Conservation (phyloP, 2,797 vertebrate species). For the Chanos chanos region DNA sequence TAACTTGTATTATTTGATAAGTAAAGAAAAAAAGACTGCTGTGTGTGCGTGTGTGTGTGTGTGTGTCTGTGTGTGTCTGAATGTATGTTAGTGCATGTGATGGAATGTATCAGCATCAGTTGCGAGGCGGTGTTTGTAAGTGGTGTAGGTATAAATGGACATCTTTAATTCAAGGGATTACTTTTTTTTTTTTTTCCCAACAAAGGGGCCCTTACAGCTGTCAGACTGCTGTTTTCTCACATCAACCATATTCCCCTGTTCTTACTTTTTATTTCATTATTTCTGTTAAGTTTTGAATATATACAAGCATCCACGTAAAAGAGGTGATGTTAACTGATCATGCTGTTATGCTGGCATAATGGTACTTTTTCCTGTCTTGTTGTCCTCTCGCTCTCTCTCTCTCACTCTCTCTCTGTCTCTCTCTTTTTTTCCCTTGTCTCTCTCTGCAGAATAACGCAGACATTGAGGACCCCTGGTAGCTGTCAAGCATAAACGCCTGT, state of each 20-base stretch:
- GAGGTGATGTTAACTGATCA: too few relatives aligned
- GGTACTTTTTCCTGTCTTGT: background rate
- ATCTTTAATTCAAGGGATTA: too few relatives aligned
- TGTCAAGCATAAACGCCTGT: conserved; percentile 63
- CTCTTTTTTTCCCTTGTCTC: conserved; percentile 44
- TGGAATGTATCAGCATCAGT: conserved; percentile 31
- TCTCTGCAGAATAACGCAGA: conserved; percentile 87
- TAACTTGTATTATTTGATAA: too few relatives aligned
- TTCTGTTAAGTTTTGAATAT: background rate
- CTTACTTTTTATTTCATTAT: background rate
- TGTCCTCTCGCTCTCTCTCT: background rate
- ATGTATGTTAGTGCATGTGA: conserved; percentile 36
- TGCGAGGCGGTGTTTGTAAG: too few relatives aligned
- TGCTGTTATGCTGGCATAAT: too few relatives aligned
- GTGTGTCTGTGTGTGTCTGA: conserved; percentile 22
- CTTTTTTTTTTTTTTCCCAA: too few relatives aligned
- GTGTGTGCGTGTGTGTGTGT: conserved; percentile 6
- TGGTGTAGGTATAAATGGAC: too few relatives aligned
- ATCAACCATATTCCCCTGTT: too few relatives aligned
- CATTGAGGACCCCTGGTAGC: conserved; percentile 96
- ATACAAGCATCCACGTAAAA: too few relatives aligned
- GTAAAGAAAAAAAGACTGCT: too few relatives aligned
- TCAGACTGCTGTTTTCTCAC: too few relatives aligned
- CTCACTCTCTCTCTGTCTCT: conserved; percentile 47
- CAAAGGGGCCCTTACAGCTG: too few relatives aligned